Percentiles rank a stretch among this genome's conserved stretches.
Conservation (phyloP, 37 sponge, comb jelly and placozoan species). For the Geodia barretti region DNA sequence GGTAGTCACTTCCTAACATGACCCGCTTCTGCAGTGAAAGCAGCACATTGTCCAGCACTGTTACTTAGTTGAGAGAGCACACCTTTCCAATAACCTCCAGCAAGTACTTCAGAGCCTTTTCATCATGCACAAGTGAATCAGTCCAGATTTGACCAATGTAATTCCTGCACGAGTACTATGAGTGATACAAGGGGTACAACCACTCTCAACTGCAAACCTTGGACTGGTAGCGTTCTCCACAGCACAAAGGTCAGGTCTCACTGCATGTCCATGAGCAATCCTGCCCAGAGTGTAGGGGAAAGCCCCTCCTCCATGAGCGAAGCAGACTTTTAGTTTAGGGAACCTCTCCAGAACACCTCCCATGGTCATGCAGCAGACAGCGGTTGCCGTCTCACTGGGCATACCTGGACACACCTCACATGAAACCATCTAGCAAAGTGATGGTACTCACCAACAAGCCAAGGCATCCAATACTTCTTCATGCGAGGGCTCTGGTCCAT, state of each 20-base stretch:
- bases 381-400: conserved; percentile 88
- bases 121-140: conserved; percentile 88
- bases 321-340: conserved; percentile 79
- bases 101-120: conserved; percentile 73
- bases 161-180: conserved; percentile 48
- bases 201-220: conserved; percentile 41
- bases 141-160: conserved; percentile 87
- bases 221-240: conserved; percentile 83
- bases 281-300: conserved; percentile 89
- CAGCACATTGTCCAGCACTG: background rate
- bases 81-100: conserved; percentile 70
- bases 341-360: conserved; percentile 91
- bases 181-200: too few species aligned
- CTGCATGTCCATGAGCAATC: conserved; percentile 85
- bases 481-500: conserved; percentile 82
- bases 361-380: conserved; percentile 84
- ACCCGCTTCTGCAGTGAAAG: conserved; percentile 39
- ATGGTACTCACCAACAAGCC: conserved; percentile 82
- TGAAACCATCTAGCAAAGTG: background rate
- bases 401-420: conserved; percentile 45
- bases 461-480: conserved; percentile 94
- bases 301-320: conserved; percentile 93
- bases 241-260: conserved; percentile 91
- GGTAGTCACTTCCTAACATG: conserved; percentile 88
- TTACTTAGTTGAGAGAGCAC: background rate